Base-by-base conservation (phyloP, 2,113 vertebrate species). In the Struthidea cinerea region DNA sequence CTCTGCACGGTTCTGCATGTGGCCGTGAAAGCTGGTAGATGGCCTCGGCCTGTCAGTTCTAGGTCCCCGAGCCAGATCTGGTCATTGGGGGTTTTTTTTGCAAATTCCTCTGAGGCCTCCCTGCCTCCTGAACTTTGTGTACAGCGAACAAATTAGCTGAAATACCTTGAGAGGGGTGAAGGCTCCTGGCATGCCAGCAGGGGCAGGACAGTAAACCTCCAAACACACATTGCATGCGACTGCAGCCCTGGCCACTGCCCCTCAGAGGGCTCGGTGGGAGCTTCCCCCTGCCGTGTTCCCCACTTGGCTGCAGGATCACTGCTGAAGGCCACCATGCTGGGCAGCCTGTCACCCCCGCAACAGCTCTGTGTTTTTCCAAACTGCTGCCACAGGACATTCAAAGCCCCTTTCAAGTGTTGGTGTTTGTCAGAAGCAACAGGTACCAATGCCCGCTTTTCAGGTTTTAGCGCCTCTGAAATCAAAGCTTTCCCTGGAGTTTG, bases 1-100 rank as follows among this genome's bases (percentile, higher is more conserved):
- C n/a, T 84, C 56, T 3, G 1, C 30, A 13, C 0, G 0, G 33
- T 37, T 33, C 77, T 50, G 35, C 0, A 0, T 0, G 0, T 56
- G 44, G 60, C 77, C 67, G 14, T 69, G 47, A 59, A 92, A 37
- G 56, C 59, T 74, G 55, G 50, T 74, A 70, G 57, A 37, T 10
- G 1, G 57, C 74, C 77, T 56, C 8, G 1, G 46, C 67, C 50
- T 63, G 6, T 59, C 75, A 4, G 0, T 67, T 64, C 33, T 23
- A 20, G 22, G 27, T 90, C 46, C 56, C 56, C 0, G 0, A 74
- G 47, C 37, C 68, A 78, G 63, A 70, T 74, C 55, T 5, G 8
- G 37, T 59, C 14, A 4, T 39, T 4, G 19, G 75, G 11, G 4
- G 1, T 3, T 67, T 80, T 79, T 91, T 77, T 65, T 80, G 9